A percentile compares a stretch with the other conserved stretches of the same genome.
Evolutionary conservation across 2,113 vertebrate genomes (phyloP).

Genomic region (Dolichotis patagonum): DNA sequence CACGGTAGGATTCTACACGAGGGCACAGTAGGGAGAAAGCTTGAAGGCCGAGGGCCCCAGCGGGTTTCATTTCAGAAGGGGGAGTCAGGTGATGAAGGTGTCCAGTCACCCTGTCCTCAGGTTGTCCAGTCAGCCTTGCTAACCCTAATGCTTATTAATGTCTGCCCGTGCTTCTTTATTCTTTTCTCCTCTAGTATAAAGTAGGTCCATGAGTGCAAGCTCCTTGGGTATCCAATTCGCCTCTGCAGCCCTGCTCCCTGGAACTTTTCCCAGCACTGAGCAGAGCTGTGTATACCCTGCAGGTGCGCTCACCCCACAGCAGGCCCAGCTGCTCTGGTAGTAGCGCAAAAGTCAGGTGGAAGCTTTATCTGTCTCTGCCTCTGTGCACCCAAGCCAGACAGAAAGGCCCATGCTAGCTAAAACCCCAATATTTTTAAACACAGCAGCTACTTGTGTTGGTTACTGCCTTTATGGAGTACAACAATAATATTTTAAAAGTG

Average conservation of each 20-base stretch:
- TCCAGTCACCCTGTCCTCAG: background rate
- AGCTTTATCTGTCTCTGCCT: background rate
- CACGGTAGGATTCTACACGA: accelerated
- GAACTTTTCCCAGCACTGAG: background rate
- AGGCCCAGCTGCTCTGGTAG: background rate
- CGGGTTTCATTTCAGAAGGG: background rate
- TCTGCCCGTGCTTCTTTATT: background rate
- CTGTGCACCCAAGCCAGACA: background rate
- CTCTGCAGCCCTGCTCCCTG: too few relatives aligned
- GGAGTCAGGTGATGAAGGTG: background rate
- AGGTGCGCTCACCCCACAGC: background rate
- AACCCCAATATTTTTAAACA: background rate
- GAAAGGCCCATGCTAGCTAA: background rate
- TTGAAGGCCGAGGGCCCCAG: background rate
- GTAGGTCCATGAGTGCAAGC: background rate
- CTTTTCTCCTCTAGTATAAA: background rate
- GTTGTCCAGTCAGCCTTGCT: background rate
- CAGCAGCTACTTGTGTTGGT: background rate
- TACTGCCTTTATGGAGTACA: background rate
- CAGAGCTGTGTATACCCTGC: background rate
- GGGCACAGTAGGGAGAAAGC: background rate
- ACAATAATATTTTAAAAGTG: background rate
- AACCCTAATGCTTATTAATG: background rate
- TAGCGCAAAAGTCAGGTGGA: background rate
- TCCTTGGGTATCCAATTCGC: background rate